A percentile compares a stretch with the other conserved stretches of the same genome.
phyloP scores from a whole-genome alignment of 2,113 vertebrate genomes.

The Phalacrocorax carbo region DNA sequence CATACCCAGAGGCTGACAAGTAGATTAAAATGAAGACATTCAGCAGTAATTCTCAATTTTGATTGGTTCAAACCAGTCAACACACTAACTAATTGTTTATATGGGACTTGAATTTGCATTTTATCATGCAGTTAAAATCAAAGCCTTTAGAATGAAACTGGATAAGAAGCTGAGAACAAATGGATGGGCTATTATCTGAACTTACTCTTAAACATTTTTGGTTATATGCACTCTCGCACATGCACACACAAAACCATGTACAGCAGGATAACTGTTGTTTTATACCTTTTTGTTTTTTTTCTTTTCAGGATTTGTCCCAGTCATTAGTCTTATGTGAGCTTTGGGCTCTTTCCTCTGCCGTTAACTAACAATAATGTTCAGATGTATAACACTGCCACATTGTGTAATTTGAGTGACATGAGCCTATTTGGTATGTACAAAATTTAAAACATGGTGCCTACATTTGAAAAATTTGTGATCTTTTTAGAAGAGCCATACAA shows the following conservation, averaged over 20 bases:
- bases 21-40: slow-evolving; percentile 64
- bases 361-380: slow-evolving; percentile 77
- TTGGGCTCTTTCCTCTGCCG: slow-evolving; percentile 59
- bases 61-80: slow-evolving; percentile 53
- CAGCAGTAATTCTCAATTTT: slow-evolving; percentile 14
- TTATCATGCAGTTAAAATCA: slow-evolving; percentile 55
- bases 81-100: slow-evolving; percentile 44
- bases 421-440: slow-evolving; percentile 77
- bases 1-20: slow-evolving; percentile 94
- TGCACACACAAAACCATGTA: slow-evolving; percentile 57
- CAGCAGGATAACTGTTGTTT: slow-evolving; percentile 71
- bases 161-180: slow-evolving; percentile 55
- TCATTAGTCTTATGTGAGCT: slow-evolving; percentile 64
- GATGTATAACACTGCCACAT: slow-evolving; percentile 81
- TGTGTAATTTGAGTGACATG: slow-evolving; percentile 81
- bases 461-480: slow-evolving; percentile 75
- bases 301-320: slow-evolving; percentile 64
- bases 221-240: slow-evolving; percentile 66
- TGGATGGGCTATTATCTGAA: slow-evolving; percentile 63
- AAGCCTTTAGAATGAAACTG: slow-evolving; percentile 49
- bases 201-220: slow-evolving; percentile 64
- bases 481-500: slow-evolving; percentile 73
- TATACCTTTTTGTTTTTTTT: slow-evolving; percentile 52
- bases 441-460: slow-evolving; percentile 86
- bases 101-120: slow-evolving; percentile 56